Conservation (phyloP, 1,140 invertebrate species). For the Eriocheir sinensis region DNA sequence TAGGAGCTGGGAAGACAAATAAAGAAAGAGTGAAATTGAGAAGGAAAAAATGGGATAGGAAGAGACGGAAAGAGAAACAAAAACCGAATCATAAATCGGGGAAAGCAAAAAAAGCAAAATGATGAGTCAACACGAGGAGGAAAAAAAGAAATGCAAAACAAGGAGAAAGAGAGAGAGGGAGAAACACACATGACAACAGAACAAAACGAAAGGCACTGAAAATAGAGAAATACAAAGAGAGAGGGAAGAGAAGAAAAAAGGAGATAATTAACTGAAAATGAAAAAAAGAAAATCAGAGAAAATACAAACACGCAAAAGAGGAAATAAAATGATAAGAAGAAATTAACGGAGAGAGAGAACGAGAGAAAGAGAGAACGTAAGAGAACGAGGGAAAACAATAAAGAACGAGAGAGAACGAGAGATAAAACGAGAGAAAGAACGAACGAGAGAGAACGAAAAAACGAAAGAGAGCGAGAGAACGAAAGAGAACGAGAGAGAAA, state of each 20-base stretch:
- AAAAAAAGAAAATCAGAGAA: not conserved
- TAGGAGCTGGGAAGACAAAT: not conserved
- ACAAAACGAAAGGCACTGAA: not conserved
- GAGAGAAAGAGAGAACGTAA: too few relatives aligned
- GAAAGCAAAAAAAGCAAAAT: not conserved
- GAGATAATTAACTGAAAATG: too few relatives aligned
- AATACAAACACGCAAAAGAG: not conserved
- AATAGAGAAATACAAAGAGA: not conserved
- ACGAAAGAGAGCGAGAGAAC: not conserved
- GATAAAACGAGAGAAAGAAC: not conserved
- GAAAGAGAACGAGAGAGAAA: too few relatives aligned
- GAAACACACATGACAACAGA: too few relatives aligned
- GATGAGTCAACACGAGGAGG: not conserved
- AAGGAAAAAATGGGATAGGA: not conserved
- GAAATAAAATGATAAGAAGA: not conserved
- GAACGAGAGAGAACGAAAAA: not conserved
- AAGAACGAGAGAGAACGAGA: too few relatives aligned
- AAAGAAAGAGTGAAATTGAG: not conserved
- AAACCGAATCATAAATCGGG: not conserved
- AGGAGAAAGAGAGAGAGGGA: conserved; percentile 42
- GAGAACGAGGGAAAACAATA: too few relatives aligned
- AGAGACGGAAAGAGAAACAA: not conserved
- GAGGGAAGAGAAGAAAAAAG: not conserved
- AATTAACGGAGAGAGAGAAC: not conserved
- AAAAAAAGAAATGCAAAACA: not conserved